Percentiles rank a stretch among this genome's conserved stretches.
Conservation (phyloP, 2,888 invertebrate species). For the Athrips mouffetella region DNA sequence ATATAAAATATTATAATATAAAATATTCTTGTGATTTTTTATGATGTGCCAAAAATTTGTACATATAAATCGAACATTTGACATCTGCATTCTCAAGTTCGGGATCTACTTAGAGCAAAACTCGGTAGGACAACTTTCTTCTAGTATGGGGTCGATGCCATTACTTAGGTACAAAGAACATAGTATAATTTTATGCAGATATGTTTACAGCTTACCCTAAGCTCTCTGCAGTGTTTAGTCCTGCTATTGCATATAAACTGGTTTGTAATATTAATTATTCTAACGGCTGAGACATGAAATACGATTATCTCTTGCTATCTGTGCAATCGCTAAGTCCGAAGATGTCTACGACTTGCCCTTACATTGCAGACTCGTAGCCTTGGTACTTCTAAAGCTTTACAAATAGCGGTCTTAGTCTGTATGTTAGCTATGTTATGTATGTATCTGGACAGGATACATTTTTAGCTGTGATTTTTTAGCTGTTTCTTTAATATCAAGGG, state of each 20-base stretch:
- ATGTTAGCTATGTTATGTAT: no score
- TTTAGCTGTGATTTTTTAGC: no score
- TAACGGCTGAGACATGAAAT: conserved; percentile 6
- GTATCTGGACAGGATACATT: no score
- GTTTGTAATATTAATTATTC: not conserved
- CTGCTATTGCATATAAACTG: conserved; percentile 4
- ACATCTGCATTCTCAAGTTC: not conserved
- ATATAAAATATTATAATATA: no score
- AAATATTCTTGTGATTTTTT: not conserved
- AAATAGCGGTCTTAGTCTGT: no score
- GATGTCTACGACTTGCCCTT: no score
- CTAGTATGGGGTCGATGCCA: not conserved
- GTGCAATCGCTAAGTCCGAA: not conserved
- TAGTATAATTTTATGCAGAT: not conserved
- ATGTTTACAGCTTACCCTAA: not conserved
- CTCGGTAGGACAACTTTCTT: not conserved
- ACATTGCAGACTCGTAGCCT: no score
- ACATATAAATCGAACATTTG: no score
- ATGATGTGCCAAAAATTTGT: no score
- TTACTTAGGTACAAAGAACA: not conserved
- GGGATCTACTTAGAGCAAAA: not conserved
- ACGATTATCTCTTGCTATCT: not conserved
- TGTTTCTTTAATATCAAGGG: no score
- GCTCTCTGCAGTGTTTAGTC: not conserved
- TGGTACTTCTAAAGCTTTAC: no score